A percentile compares a stretch with the other conserved stretches of the same genome.
phyloP scores from a whole-genome alignment of 1,140 invertebrate species.

The Tyrophagus putrescentiae region DNA sequence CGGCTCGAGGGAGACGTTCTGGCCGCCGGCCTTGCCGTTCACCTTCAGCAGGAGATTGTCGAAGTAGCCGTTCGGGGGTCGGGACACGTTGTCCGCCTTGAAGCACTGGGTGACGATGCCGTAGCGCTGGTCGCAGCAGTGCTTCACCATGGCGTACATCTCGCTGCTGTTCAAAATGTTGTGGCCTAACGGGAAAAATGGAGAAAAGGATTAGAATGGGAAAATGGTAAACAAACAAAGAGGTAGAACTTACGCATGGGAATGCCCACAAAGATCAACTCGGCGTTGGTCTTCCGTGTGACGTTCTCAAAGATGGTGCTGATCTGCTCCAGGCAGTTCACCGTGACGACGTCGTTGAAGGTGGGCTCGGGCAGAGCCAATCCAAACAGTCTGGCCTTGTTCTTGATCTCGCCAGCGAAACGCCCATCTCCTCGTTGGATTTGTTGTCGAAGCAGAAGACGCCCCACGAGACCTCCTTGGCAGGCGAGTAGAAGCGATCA shows the following conservation, averaged over 20 bases:
- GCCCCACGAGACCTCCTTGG: neutral
- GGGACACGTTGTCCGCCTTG: neutral
- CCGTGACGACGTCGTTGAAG: neutral
- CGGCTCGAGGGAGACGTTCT: slow-evolving; percentile 50
- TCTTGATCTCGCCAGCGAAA: neutral
- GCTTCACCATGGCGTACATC: slow-evolving; percentile 8
- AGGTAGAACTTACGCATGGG: neutral
- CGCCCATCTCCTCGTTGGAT: neutral
- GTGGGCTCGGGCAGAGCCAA: neutral
- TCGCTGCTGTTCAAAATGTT: neutral
- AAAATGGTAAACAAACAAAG: neutral
- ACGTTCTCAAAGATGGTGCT: neutral
- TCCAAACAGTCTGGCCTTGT: neutral
- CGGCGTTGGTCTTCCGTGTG: neutral
- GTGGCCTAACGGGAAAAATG: neutral
- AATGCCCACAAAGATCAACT: neutral
- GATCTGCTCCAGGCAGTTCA: neutral
- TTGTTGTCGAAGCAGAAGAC: neutral
- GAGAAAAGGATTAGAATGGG: neutral
- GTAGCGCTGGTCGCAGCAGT: slow-evolving; percentile 7
- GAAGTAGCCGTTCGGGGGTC: slow-evolving; percentile 24
- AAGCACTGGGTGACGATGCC: slow-evolving; percentile 7
- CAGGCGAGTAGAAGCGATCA: neutral
- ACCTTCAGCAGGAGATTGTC: slow-evolving; percentile 66
- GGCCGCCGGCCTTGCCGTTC: slow-evolving; percentile 63